These are phyloP conservation scores for Peromyscus attwateri DNA, from an alignment of 2,797 vertebrate genomes.

Conservation along the genomic window DNA sequence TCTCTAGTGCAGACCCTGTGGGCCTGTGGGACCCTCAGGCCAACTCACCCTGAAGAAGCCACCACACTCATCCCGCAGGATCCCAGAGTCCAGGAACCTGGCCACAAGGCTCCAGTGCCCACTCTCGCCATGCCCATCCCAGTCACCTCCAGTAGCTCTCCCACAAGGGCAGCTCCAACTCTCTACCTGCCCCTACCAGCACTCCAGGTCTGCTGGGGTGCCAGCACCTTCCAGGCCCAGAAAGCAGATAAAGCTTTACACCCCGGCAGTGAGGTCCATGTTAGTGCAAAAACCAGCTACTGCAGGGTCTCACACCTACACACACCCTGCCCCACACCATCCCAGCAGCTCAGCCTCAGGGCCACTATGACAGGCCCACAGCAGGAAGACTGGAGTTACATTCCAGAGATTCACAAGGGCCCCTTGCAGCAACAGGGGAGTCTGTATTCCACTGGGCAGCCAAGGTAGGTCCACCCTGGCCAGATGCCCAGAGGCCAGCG, in stretches of 20 bases:
- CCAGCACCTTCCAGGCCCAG: not conserved
- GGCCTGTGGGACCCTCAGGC: not conserved
- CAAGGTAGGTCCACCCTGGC: slow-evolving; percentile 37
- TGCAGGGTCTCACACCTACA: too few species aligned
- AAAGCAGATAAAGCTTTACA: not conserved
- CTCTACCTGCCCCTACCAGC: not conserved
- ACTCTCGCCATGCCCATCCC: not conserved
- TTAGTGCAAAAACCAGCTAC: slow-evolving; percentile 25
- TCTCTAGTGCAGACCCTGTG: fast-evolving
- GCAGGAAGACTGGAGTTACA: not conserved
- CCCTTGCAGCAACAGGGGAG: not conserved
- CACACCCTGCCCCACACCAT: not conserved
- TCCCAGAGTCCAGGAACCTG: not conserved
- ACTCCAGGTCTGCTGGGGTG: not conserved
- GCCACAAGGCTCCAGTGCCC: not conserved
- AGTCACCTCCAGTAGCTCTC: not conserved
- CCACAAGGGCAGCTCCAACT: not conserved
- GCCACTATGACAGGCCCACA: not conserved
- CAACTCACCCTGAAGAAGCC: not conserved
- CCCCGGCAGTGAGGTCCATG: not conserved
- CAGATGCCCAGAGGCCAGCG: not conserved
- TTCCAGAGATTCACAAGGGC: slow-evolving; percentile 67
- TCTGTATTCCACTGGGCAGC: not conserved
- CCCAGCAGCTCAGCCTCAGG: slow-evolving; percentile 20
- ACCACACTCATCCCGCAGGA: not conserved